Base-by-base conservation (phyloP, 2,888 invertebrate genomes). In the Pterostichus niger region DNA sequence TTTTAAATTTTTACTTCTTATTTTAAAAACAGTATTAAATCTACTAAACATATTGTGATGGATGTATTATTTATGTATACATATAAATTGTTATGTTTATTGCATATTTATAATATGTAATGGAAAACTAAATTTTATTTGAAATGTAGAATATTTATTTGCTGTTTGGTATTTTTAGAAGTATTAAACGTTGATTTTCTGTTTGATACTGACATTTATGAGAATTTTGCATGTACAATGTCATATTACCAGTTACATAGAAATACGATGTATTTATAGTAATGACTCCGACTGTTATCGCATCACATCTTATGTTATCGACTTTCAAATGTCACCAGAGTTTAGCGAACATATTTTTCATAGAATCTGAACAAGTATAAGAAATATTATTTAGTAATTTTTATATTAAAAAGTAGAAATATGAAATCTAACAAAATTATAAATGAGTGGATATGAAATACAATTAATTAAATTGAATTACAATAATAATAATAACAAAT, bases 141-240 rank as follows among this genome's bases (percentile, higher is more conserved):
- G 35, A 35, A 64, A 64, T 33, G n/a, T 35, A 13, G 44, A 40
- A 13, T 40, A 44, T 71, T 71, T 24, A 71, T 40, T 10, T 17
- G 15, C 13, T 15, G 24, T 24, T n/a, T 4, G 9, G n/a, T 71
- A 71, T 71, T 64, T 64, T 64, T 64, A 71, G 40, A 44, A 71
- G 17, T 44, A 44, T 13, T 71, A 71, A 71, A 71, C 1, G 44
- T 44, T 71, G 68, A 71, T 71, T 44, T 44, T 71, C 35, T 44
- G 68, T 71, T 71, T 71, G 68, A 71, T 77, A 59, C 56, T 77
- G 77, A 77, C 77, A 77, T 77, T 77, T 77, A 77, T 40, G 77
- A 59, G 59, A 59, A 77, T 54, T 77, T 77, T 59, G 77, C 77
- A 77, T 77, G 77, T 77, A 77, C 68, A 71, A 71, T 71, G 17